Evolutionary conservation across 2,113 vertebrate species (phyloP), one percentile per base, ranked within the genome.

Genomic region (Clupea harengus): DNA sequence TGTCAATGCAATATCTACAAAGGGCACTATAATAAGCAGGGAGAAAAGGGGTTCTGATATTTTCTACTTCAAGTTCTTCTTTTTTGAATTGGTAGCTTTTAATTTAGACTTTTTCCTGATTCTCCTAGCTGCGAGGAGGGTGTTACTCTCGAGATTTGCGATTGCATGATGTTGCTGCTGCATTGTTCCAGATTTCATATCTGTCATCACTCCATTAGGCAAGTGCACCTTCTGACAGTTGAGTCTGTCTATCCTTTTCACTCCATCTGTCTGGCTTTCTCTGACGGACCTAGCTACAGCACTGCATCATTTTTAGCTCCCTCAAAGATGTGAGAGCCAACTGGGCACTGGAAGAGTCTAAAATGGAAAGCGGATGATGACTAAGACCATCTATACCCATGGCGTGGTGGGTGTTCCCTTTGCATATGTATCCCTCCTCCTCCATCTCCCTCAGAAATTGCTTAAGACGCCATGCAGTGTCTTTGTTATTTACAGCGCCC

Each of bases 81-180:
- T 5, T 78, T 32, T 78, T 78, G 72, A 78, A 78, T 15, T 78
- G 25, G 72, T 39, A 78, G 32, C 72, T 39, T 78, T 78, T 28
- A 78, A 78, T 78, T 78, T 32, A 78, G 72, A 78, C 72, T 15
- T 15, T 32, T 28, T 78, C 32, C 72, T 78, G 32, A 78, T 78
- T 78, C 4, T 67, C 25, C 25, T 39, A 17, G 32, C 72, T 78
- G 28, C 10, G 13, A 78, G 72, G 3, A 67, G 64, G 1, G n/a
- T 28, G 64, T 11, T 78, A 39, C 72, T 78, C 72, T 15, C 1
- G 28, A 39, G 72, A 78, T 32, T 15, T 17, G 72, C 28, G 72
- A 78, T 78, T 78, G 72, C 72, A 78, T 32, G 72, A 78, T 78
- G 72, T 78, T 78, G 72, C 72, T 44, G 72, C 72, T 78, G 10